Conservation (phyloP, 2,888 invertebrate species). For the Drosophila cognata region DNA sequence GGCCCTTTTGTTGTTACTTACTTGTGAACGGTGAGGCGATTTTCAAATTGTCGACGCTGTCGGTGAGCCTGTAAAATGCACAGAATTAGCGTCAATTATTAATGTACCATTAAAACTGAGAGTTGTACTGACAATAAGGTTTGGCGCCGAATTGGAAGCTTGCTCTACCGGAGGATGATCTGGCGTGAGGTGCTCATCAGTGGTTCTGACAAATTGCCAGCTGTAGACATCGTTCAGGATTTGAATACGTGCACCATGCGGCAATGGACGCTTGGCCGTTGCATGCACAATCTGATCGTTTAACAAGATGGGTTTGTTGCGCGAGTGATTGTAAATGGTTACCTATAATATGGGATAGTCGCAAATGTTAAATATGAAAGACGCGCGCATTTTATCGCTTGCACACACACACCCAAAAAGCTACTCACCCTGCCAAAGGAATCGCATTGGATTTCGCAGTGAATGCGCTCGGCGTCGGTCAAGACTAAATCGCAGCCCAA, state of each 20-base stretch:
- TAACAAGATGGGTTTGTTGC: slow-evolving; percentile 70
- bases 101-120: slow-evolving; percentile 14
- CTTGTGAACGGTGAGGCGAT: slow-evolving; percentile 82
- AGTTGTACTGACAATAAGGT: slow-evolving; percentile 66
- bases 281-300: slow-evolving; percentile 70
- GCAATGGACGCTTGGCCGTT: slow-evolving; percentile 71
- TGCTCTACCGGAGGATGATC: slow-evolving; percentile 66
- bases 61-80: slow-evolving; percentile 48
- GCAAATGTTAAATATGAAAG: slow-evolving; percentile 23
- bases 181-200: slow-evolving; percentile 45
- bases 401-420: background rate
- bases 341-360: slow-evolving; percentile 64
- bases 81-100: slow-evolving; percentile 8
- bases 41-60: slow-evolving; percentile 58
- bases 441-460: slow-evolving; percentile 83
- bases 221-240: slow-evolving; percentile 80
- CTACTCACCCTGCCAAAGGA: slow-evolving; percentile 83
- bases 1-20: slow-evolving; percentile 61
- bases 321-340: slow-evolving; percentile 78
- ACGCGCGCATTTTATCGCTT: slow-evolving; percentile 36
- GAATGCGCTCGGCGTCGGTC: slow-evolving; percentile 74
- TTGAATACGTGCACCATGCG: slow-evolving; percentile 75
- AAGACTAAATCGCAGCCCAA: slow-evolving; percentile 79
- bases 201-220: slow-evolving; percentile 73
- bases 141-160: slow-evolving; percentile 81